Evolutionary conservation across 2,888 invertebrate genomes (phyloP).

Genomic region (Nemotelus nigrinus): DNA sequence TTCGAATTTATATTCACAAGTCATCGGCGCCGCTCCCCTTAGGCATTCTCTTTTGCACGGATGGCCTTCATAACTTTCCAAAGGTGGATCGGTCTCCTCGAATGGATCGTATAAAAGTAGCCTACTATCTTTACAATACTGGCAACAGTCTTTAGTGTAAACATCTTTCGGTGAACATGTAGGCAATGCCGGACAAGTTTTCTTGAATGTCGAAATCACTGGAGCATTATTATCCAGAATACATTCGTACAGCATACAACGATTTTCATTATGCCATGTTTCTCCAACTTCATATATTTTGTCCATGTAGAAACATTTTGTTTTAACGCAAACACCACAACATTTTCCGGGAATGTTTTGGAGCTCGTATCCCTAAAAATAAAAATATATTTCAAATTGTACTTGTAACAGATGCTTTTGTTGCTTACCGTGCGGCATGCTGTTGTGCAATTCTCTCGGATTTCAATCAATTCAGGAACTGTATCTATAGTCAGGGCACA

Average conservation of each 20-base stretch:
- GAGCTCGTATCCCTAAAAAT: slow-evolving; percentile 59
- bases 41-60: slow-evolving; percentile 73
- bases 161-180: slow-evolving; percentile 58
- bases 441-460: slow-evolving; percentile 58
- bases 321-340: slow-evolving; percentile 62
- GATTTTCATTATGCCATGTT: slow-evolving; percentile 61
- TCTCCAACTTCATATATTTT: slow-evolving; percentile 59
- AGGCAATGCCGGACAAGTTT: slow-evolving; percentile 59
- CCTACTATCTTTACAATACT: slow-evolving; percentile 54
- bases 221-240: slow-evolving; percentile 50
- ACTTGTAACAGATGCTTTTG: background rate
- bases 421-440: slow-evolving; percentile 61
- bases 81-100: background rate
- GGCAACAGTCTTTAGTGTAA: slow-evolving; percentile 60
- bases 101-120: background rate
- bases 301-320: slow-evolving; percentile 60
- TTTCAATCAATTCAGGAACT: slow-evolving; percentile 52
- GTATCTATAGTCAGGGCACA: slow-evolving; percentile 57
- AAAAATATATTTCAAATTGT: background rate
- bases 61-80: slow-evolving; percentile 54
- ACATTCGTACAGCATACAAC: slow-evolving; percentile 62
- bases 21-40: slow-evolving; percentile 67
- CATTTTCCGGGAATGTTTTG: slow-evolving; percentile 57
- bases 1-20: slow-evolving; percentile 71
- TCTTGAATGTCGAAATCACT: slow-evolving; percentile 60